Conservation (phyloP, 2,888 invertebrate species). For the Xanthia icteritia region DNA sequence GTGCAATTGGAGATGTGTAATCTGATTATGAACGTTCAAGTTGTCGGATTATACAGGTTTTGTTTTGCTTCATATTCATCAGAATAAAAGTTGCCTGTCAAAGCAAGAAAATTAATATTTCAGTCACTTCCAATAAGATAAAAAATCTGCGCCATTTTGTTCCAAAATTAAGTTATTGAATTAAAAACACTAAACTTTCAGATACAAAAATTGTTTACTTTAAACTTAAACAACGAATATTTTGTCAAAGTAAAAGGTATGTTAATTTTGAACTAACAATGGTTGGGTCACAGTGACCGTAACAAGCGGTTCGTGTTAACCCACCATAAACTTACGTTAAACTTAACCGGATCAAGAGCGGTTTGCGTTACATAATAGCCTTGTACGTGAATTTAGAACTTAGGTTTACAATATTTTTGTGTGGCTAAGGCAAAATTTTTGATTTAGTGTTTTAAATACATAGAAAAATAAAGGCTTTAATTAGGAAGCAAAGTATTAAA, state of each 20-base stretch:
- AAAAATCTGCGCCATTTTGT: neutral
- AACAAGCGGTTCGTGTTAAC: conserved; percentile 61
- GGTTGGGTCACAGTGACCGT: conserved; percentile 55
- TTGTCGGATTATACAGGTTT: too few species aligned
- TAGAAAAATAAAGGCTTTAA: neutral
- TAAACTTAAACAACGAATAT: conserved; percentile 10
- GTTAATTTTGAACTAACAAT: conserved; percentile 61
- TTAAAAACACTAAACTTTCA: neutral
- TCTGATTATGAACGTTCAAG: too few species aligned
- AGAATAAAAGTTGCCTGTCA: too few species aligned
- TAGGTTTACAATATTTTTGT: conserved; percentile 47
- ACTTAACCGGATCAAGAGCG: conserved; percentile 52
- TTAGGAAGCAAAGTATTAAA: neutral
- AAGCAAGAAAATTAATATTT: too few species aligned
- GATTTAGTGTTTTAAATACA: conserved; percentile 7
- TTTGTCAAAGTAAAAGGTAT: conserved; percentile 55
- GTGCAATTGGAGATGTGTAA: too few species aligned
- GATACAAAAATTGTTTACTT: neutral
- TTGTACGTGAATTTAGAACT: conserved; percentile 55
- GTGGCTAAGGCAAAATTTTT: conserved; percentile 19
- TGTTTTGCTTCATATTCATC: too few species aligned
- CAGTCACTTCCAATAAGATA: too few species aligned
- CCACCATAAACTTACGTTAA: conserved; percentile 55
- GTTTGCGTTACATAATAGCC: conserved; percentile 55
- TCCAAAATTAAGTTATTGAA: neutral